Evolutionary conservation across 2,113 vertebrate species (phyloP).

Genomic region (Genyomyrus donnyi): DNA sequence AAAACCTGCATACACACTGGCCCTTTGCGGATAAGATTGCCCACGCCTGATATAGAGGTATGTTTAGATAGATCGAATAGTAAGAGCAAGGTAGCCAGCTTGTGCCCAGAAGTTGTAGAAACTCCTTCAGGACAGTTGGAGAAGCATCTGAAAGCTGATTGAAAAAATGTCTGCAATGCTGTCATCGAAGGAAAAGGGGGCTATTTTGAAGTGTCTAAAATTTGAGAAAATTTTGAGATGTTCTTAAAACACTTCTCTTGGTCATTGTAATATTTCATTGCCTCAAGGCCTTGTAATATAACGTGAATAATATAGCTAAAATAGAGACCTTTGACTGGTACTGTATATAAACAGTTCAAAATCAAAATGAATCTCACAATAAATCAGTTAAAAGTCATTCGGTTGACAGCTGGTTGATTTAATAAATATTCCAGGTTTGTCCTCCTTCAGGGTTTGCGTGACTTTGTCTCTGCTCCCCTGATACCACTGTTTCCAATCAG

Average conservation of each 20-base stretch:
- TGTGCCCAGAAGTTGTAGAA: not conserved
- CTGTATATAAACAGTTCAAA: not conserved
- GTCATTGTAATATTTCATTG: not conserved
- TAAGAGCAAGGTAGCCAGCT: not conserved
- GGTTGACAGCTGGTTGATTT: not conserved
- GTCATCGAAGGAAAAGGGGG: no score
- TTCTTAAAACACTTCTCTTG: no score
- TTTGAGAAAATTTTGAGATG: no score
- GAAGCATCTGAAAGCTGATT: not conserved
- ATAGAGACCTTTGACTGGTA: not conserved
- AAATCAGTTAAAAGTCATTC: not conserved
- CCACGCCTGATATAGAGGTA: no score
- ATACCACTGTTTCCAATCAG: not conserved
- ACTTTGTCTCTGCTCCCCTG: not conserved
- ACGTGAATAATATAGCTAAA: not conserved
- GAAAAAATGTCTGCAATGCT: not conserved
- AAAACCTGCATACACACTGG: no score
- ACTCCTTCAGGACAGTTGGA: not conserved
- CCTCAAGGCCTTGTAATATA: not conserved
- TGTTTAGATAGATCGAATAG: not conserved
- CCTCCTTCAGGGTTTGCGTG: not conserved
- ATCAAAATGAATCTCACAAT: not conserved
- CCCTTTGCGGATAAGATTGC: no score
- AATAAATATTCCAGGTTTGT: not conserved
- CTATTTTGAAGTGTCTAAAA: no score